Evolutionary conservation across 2,113 vertebrate species (phyloP), one percentile per base, ranked within the genome.

Genomic region (Nannobrachium achirus): DNA sequence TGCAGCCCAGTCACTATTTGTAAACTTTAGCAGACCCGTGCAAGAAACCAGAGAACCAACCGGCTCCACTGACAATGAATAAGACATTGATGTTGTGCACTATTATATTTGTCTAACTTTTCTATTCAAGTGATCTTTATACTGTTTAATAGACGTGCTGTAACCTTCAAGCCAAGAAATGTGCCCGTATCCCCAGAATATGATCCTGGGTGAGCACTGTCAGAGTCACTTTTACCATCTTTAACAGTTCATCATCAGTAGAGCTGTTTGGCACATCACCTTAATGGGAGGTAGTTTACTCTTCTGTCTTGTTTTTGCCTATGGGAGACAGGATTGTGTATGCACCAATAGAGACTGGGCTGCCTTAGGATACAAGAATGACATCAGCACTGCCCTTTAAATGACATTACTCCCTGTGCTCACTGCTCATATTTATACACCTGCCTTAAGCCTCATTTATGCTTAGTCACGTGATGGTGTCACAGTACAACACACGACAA

Each of bases 81-180:
- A 60, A 60, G 58, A 46, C 15, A 11, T 16, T 61, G 49, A 78
- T 71, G 73, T 64, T 76, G 57, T 77, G 63, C 74, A 41, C 48
- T 60, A 56, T 39, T 64, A 58, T 20, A 65, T 78, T 83, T 80
- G 57, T 79, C 81, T 64, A 65, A 6, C 60, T 84, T 89, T 86
- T 87, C 70, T 86, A 86, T 72, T 49, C 42, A 75, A 45, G 48
- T 52, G 33, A 59, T 70, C 57, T 85, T 85, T 83, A 69, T 80
- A 85, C 58, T 42, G 44, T 39, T 61, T 20, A 60, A 68, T 0
- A 40, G 25, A 25, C 53, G 46, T 76, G 57, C 15, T n/a, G 65
- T 48, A 59, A 73, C 51, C 49, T 75, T 41, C 46, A 45, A 46
- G 59, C 19, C 20, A 44, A 52, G 40, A 70, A 64, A 58, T 55